Evolutionary conservation across 2,888 invertebrate species (phyloP).

Genomic region (Glaucopsyche alexis): DNA sequence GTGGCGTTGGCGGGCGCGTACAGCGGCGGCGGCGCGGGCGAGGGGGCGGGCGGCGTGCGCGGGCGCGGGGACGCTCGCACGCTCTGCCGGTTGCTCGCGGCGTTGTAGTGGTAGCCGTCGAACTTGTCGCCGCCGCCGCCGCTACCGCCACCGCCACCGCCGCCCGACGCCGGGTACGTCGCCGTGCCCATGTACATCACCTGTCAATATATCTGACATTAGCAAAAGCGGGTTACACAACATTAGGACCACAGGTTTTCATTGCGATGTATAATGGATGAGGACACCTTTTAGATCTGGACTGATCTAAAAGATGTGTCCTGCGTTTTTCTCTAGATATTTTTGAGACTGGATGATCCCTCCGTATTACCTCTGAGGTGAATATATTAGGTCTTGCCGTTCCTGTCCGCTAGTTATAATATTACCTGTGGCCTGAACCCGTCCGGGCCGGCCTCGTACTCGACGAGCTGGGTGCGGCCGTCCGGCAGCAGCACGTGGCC

Average conservation of each 20-base stretch:
- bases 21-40: conserved; percentile 48
- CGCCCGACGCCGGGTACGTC: conserved; percentile 57
- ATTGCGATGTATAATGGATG: too few species aligned
- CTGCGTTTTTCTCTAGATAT: too few species aligned
- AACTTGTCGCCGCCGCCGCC: conserved; percentile 55
- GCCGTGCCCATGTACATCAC: conserved; percentile 76
- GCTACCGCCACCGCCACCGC: conserved; percentile 38
- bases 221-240: background rate
- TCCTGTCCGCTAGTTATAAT: too few species aligned
- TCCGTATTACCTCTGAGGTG: too few species aligned
- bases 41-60: conserved; percentile 46
- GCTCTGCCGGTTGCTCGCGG: conserved; percentile 67
- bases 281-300: too few species aligned
- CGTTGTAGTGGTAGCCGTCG: conserved; percentile 75
- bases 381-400: too few species aligned
- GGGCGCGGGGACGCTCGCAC: conserved; percentile 61
- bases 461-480: too few species aligned
- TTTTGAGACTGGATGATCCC: too few species aligned
- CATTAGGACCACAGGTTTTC: background rate
- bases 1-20: conserved; percentile 52
- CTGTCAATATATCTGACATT: conserved; percentile 43
- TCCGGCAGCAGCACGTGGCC: too few species aligned
- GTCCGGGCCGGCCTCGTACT: too few species aligned
- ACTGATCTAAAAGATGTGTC: too few species aligned
- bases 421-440: too few species aligned